Base-by-base conservation (phyloP, 2,113 vertebrate species). In the Cygnus atratus region DNA sequence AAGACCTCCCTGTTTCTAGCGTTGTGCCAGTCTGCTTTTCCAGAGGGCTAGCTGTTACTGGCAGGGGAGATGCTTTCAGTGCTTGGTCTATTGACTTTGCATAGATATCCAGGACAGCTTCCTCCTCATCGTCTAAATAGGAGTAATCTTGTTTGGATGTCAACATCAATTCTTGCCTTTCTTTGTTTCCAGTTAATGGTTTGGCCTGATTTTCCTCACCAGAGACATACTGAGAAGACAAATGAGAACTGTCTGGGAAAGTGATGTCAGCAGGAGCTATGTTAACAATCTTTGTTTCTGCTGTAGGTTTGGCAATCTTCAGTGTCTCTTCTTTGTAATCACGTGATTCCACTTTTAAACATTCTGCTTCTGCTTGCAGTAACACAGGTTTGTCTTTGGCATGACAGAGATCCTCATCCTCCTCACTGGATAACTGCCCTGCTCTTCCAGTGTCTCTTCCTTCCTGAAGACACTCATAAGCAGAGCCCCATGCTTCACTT, bases 321-420 rank as follows among this genome's bases (percentile, higher is more conserved):
- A 46, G 80, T 72, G 72, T 66, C 59, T 70, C 88, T 61, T 78
- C 97, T 96, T 83, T 96, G 83, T 88, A 61, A 44, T 81, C 92
- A 88, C 89, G 74, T 1, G 94, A 95, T 90, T 98, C 97, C 46
- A 97, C 91, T 50, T 98, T 97, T 37, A 98, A 97, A 39, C 66
- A 24, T 31, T 97, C 97, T 10, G 94, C 95, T 96, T 97, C 98
- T 79, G 94, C 63, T 72, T 85, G 79, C 58, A 72, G 78, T 16
- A 70, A 35, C 59, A 92, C 72, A 31, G 95, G 33, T 37, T 95
- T 96, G 84, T 96, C 97, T 35, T 97, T 95, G 22, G 48, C 52
- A 61, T 93, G 72, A 26, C 22, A 29, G 62, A 97, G 95, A 54
- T 72, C 62, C 31, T 89, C 77, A 58, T 92, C 86, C 17, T 92